Percentiles rank a stretch among this genome's conserved stretches.
Evolutionary conservation across 2,113 vertebrate species (phyloP).

Genomic region (Gallinago undulata): DNA sequence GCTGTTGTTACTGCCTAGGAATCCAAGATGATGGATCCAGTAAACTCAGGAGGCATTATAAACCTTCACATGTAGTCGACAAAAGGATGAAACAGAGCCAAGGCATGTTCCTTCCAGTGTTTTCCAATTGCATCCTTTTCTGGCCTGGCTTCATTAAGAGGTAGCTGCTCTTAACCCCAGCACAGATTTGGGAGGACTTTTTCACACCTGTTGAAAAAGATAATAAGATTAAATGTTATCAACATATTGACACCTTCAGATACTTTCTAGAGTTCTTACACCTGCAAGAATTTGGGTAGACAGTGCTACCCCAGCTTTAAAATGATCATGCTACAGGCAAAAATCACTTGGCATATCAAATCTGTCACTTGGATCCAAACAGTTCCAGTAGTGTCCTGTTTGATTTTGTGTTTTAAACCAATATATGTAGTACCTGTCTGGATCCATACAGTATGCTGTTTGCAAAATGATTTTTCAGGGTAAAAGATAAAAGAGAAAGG

Average conservation of each 20-base stretch:
- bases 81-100: background rate
- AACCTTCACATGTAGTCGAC: background rate
- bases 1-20: background rate
- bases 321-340: background rate
- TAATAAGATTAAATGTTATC: background rate
- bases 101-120: background rate
- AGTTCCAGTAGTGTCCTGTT: background rate
- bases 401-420: background rate
- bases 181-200: background rate
- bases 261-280: background rate
- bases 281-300: background rate
- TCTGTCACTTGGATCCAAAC: background rate
- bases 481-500: background rate
- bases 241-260: background rate
- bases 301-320: background rate
- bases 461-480: background rate
- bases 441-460: background rate
- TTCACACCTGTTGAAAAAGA: background rate
- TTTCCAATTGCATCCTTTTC: background rate
- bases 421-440: background rate
- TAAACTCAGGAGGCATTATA: background rate
- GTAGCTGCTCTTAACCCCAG: background rate
- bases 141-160: background rate
- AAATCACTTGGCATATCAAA: background rate
- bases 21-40: background rate